Percentiles rank a stretch among this genome's conserved stretches.
Conservation (phyloP, 2,888 invertebrate species). For the Carabus problematicus region DNA sequence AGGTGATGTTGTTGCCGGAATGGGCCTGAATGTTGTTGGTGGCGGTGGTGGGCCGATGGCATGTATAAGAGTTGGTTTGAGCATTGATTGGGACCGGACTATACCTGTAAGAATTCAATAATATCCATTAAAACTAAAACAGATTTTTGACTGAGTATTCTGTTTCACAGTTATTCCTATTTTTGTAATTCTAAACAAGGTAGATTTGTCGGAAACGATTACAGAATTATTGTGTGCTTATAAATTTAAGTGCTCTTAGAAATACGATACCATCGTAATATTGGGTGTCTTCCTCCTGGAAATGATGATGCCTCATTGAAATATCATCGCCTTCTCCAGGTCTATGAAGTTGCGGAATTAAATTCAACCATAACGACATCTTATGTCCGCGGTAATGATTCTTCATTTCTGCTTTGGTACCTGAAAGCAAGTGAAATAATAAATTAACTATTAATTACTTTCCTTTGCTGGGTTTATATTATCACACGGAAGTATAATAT, state of each 20-base stretch:
- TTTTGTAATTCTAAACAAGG: too few relatives aligned
- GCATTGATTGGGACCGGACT: constrained; percentile 77
- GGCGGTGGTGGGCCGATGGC: constrained; percentile 62
- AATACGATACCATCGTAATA: constrained; percentile 75
- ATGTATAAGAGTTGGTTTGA: constrained; percentile 69
- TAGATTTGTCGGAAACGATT: too few relatives aligned
- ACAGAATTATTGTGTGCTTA: too few relatives aligned
- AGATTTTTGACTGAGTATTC: not conserved
- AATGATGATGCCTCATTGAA: constrained; percentile 87
- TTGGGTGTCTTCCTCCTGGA: constrained; percentile 79
- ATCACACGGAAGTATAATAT: too few relatives aligned
- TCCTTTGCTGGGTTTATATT: too few relatives aligned
- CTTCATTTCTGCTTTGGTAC: constrained; percentile 77
- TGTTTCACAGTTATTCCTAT: too few relatives aligned
- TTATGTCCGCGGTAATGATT: constrained; percentile 95
- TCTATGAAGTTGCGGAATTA: constrained; percentile 88
- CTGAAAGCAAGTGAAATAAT: constrained; percentile 55
- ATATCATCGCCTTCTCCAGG: constrained; percentile 82
- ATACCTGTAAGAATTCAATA: constrained; percentile 64
- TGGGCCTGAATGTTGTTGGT: constrained; percentile 57
- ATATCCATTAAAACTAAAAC: not conserved
- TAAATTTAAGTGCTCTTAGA: too few relatives aligned
- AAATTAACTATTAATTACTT: too few relatives aligned
- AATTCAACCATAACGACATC: constrained; percentile 90
- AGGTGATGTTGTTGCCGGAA: constrained; percentile 52